phyloP scores from a whole-genome alignment of 23 tunicate species.

The Halocynthia aurantium region DNA sequence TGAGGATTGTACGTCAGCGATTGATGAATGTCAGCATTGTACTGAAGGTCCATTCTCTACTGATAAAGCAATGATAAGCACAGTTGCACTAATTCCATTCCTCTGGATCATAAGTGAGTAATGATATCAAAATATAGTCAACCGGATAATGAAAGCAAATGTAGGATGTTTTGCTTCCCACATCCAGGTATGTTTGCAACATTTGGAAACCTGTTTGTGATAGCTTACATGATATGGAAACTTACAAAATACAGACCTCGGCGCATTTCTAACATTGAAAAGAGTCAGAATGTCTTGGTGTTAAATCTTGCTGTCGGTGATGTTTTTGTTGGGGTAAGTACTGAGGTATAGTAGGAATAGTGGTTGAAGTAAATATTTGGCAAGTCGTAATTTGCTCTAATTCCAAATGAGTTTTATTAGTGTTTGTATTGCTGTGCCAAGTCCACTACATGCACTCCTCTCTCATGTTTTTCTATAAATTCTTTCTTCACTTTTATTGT shows the following conservation, averaged over 20 bases:
- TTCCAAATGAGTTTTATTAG: too few relatives aligned
- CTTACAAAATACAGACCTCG: neutral
- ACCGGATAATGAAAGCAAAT: too few relatives aligned
- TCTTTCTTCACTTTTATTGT: constrained; percentile 2
- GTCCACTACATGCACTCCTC: too few relatives aligned
- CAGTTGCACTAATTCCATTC: neutral
- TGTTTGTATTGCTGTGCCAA: too few relatives aligned
- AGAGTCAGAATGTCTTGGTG: constrained; percentile 5
- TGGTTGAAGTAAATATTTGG: too few relatives aligned
- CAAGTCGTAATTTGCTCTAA: too few relatives aligned
- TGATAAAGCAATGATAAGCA: constrained; percentile 4
- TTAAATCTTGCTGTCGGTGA: constrained; percentile 10
- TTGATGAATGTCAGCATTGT: constrained; percentile 18
- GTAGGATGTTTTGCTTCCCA: too few relatives aligned
- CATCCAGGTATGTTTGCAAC: constrained; percentile 7
- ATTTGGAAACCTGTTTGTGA: constrained; percentile 10
- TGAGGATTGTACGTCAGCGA: constrained; percentile 3
- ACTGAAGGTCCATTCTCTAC: constrained; percentile 10
- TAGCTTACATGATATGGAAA: neutral
- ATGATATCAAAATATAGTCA: too few relatives aligned
- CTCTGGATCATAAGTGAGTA: constrained; percentile 13
- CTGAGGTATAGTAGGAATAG: too few relatives aligned
- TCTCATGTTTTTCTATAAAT: too few relatives aligned
- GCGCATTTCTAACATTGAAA: neutral
- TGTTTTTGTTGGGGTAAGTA: constrained; percentile 14